phyloP scores from a whole-genome alignment of 64 coral and sea anemone genomes.

The Montipora cactus region DNA sequence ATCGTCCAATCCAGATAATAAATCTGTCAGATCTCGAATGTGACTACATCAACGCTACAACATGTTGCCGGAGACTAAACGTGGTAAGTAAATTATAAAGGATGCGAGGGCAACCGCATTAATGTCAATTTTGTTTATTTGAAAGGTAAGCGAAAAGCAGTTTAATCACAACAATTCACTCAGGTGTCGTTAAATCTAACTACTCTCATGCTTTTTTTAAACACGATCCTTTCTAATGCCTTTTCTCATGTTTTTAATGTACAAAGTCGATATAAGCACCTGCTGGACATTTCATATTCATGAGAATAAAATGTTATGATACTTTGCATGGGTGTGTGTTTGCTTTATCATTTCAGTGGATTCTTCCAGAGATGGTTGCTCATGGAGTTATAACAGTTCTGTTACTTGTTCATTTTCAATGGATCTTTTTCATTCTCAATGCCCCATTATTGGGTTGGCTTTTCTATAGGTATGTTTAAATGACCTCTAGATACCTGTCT shows the following conservation, averaged over 20 bases:
- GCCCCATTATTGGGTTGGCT: constrained; percentile 82
- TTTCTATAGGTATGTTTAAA: constrained; percentile 81
- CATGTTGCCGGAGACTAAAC: constrained; percentile 89
- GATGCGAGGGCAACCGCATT: background rate
- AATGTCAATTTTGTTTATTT: background rate
- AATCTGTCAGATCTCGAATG: constrained; percentile 99
- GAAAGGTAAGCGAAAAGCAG: too few species aligned
- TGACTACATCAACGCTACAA: constrained; percentile 98
- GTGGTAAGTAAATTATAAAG: constrained; percentile 57
- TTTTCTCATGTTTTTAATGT: background rate
- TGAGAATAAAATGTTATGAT: background rate
- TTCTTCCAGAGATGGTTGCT: constrained; percentile 93
- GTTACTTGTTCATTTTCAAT: constrained; percentile 89
- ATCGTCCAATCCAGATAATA: constrained; percentile 75
- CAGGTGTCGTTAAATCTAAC: background rate
- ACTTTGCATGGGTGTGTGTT: background rate
- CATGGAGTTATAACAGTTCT: constrained; percentile 79
- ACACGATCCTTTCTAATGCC: too few species aligned
- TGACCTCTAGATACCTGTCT: background rate
- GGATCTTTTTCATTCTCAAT: constrained; percentile 91
- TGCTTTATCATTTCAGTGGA: constrained; percentile 70
- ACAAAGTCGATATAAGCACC: background rate
- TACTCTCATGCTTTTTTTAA: background rate
- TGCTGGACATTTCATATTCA: background rate
- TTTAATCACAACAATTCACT: background rate